These are phyloP conservation scores for human DNA, from an alignment of 2,113 vertebrate species.

Conservation along the genomic window DNA sequence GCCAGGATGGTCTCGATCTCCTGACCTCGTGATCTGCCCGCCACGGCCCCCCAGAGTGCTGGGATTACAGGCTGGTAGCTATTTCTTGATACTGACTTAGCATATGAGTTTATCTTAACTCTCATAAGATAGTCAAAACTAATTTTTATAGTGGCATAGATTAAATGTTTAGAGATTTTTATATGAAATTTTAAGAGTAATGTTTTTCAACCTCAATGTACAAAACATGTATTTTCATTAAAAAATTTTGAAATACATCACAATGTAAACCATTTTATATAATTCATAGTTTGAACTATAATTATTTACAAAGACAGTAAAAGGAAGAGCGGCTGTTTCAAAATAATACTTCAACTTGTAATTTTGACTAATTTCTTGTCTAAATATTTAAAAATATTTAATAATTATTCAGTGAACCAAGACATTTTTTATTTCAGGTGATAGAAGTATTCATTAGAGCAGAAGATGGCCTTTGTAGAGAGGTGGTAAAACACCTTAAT, in stretches of 20 bases:
- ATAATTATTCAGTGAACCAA: background rate
- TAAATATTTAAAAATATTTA: background rate
- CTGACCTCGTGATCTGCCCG: no score
- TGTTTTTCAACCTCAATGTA: constrained; percentile 9
- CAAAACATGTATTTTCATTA: constrained; percentile 5
- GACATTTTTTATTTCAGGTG: constrained; percentile 82
- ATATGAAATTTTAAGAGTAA: constrained; percentile 39
- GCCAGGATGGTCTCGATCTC: no score
- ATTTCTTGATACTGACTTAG: background rate
- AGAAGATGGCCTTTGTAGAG: constrained; percentile 94
- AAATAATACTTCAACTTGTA: constrained; percentile 10
- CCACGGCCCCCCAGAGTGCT: no score
- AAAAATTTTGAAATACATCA: background rate
- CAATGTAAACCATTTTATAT: background rate
- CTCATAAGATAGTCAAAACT: background rate
- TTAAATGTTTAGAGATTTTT: background rate
- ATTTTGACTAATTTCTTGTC: constrained; percentile 22
- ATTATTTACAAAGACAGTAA: constrained; percentile 19
- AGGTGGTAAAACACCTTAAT: constrained; percentile 96
- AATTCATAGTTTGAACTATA: background rate
- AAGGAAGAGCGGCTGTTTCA: background rate
- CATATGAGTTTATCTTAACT: constrained; percentile 12
- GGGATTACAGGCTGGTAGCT: background rate
- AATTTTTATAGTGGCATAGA: background rate
- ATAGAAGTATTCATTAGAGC: constrained; percentile 95